Conservation (phyloP, 2,113 vertebrate genomes). For the Eonycteris spelaea region DNA sequence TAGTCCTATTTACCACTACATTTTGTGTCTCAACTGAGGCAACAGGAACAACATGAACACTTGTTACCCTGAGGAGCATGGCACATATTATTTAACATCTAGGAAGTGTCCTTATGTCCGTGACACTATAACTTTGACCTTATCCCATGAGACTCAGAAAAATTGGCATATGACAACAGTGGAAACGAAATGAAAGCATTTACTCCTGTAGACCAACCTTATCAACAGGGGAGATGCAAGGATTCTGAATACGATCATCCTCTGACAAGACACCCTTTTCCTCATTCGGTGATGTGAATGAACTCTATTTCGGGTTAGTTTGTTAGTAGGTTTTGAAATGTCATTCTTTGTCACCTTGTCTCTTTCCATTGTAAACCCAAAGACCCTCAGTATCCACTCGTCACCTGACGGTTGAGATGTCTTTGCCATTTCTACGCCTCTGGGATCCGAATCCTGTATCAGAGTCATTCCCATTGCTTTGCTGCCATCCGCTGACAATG, state of each 20-base stretch:
- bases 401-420: neutral
- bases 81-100: neutral
- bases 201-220: neutral
- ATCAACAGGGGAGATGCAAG: neutral
- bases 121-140: neutral
- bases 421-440: conserved; percentile 22
- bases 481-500: neutral
- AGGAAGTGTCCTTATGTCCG: neutral
- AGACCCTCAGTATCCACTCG: neutral
- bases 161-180: neutral
- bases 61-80: neutral
- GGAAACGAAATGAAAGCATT: neutral
- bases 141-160: neutral
- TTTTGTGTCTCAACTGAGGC: neutral
- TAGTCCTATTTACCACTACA: neutral
- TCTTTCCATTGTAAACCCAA: conserved; percentile 23
- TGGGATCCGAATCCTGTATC: neutral
- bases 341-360: neutral
- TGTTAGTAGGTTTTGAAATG: conserved; percentile 46
- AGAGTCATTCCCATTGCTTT: neutral
- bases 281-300: neutral
- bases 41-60: neutral
- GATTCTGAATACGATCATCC: neutral
- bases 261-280: neutral
- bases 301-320: neutral